phyloP scores from a whole-genome alignment of 2,113 vertebrate genomes.

The Zosterops pallidus region DNA sequence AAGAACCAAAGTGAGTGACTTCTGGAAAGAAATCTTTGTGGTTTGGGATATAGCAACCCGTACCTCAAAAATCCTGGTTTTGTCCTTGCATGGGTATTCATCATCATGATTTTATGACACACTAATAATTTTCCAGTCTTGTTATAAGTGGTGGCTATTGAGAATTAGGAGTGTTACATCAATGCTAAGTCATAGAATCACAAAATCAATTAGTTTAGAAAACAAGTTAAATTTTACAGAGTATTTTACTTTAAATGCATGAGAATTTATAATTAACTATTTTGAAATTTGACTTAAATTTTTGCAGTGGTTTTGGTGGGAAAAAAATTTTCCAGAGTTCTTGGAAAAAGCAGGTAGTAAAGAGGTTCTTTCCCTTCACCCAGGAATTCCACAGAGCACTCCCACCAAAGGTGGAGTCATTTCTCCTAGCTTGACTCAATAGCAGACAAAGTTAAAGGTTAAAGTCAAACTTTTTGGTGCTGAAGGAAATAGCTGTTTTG shows the following conservation, averaged over 20 bases:
- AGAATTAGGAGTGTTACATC: neutral
- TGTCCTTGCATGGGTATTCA: neutral
- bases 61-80: neutral
- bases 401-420: neutral
- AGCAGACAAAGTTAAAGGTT: neutral
- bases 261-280: neutral
- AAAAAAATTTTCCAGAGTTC: neutral
- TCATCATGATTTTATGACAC: neutral
- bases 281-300: neutral
- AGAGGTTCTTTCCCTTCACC: neutral
- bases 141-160: neutral
- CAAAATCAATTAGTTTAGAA: neutral
- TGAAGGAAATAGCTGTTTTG: neutral
- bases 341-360: neutral
- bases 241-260: neutral
- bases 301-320: neutral
- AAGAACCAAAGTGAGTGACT: conserved; percentile 81
- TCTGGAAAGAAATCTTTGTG: neutral
- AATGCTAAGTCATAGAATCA: neutral
- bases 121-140: neutral
- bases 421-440: neutral
- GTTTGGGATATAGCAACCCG: neutral
- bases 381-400: neutral
- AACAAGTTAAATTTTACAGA: neutral
- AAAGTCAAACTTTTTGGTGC: neutral